phyloP scores from a whole-genome alignment of 37 sponge, comb jelly and placozoan species.

The Cladorhizidae sp. region DNA sequence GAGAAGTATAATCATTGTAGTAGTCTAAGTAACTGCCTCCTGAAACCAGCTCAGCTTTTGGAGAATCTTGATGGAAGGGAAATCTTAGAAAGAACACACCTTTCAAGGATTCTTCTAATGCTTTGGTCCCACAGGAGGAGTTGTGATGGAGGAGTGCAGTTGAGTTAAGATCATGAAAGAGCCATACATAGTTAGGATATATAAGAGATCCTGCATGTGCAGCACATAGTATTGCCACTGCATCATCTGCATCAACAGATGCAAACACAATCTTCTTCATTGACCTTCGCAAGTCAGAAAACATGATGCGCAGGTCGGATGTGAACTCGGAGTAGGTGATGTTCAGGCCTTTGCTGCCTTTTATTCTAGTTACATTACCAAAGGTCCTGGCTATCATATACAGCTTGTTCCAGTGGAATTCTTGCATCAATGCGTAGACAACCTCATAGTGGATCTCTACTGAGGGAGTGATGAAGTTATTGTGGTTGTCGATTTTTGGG shows the following conservation, averaged over 20 bases:
- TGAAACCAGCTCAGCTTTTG: too few species aligned
- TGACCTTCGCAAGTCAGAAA: background rate
- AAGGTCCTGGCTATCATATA: background rate
- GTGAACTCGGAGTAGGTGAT: background rate
- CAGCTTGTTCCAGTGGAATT: background rate
- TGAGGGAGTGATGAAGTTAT: background rate
- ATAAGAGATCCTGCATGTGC: background rate
- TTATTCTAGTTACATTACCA: background rate
- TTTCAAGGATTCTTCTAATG: background rate
- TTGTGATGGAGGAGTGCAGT: background rate
- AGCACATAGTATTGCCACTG: background rate
- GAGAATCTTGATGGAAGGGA: background rate
- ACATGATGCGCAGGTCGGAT: background rate
- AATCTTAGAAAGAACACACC: background rate
- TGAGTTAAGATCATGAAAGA: background rate
- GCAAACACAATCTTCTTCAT: slow-evolving; percentile 11
- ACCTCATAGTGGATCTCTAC: slow-evolving; percentile 1
- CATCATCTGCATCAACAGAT: background rate
- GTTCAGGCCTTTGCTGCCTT: background rate
- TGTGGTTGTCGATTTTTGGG: background rate
- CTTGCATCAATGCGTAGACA: background rate
- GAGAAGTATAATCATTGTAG: background rate
- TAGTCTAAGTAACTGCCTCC: background rate
- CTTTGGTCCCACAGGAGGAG: background rate
- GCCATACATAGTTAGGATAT: slow-evolving; percentile 14